phyloP scores from a whole-genome alignment of 2,113 vertebrate genomes.

The Heterotis niloticus region DNA sequence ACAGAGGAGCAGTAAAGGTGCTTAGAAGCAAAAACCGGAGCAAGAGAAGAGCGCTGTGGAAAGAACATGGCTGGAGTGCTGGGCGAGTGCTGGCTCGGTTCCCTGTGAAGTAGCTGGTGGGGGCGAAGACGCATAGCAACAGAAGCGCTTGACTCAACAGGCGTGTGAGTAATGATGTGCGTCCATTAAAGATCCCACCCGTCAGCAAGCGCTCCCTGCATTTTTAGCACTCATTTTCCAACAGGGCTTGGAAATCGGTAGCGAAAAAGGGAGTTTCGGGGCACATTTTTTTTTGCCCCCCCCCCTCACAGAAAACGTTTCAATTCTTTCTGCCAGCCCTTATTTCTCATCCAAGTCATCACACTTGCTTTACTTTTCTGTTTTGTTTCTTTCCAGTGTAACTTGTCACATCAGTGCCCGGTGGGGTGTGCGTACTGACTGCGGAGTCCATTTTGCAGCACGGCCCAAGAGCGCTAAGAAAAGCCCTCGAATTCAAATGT shows the following conservation, averaged over 20 bases:
- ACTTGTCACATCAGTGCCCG: neutral
- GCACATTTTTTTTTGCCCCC: neutral
- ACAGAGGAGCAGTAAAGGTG: neutral
- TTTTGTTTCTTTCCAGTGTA: neutral
- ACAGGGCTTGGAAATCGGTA: slow-evolving; percentile 44
- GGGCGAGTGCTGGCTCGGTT: neutral
- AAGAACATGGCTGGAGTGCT: neutral
- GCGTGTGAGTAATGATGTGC: slow-evolving; percentile 36
- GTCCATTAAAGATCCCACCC: slow-evolving; percentile 47
- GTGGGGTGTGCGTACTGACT: neutral
- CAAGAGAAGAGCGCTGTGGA: neutral
- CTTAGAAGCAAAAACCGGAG: neutral
- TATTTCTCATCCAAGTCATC: neutral
- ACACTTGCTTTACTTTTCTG: neutral
- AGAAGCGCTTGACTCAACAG: slow-evolving; percentile 24
- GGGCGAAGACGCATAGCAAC: slow-evolving; percentile 22
- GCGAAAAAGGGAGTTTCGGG: neutral
- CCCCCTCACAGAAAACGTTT: neutral
- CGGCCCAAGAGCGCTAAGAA: neutral
- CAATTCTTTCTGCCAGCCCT: slow-evolving; percentile 7
- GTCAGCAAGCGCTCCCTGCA: slow-evolving; percentile 45
- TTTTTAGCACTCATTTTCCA: slow-evolving; percentile 46
- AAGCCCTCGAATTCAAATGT: neutral
- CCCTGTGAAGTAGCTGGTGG: slow-evolving; percentile 18
- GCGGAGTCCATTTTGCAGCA: neutral